Conservation (phyloP, 2,888 invertebrate genomes). For the Chorisops tibialis region DNA sequence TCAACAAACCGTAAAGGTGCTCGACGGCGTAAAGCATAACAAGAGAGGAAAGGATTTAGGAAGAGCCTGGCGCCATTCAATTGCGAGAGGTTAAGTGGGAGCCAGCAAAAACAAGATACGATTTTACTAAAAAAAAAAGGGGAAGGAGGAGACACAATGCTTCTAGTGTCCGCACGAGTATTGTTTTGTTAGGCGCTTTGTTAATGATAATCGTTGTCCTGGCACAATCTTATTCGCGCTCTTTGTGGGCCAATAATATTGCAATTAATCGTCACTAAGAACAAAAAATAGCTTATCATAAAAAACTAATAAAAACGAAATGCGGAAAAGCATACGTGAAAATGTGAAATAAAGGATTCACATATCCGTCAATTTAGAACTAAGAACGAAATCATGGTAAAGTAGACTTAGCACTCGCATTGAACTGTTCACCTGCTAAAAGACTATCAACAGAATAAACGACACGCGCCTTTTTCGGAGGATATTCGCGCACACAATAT, state of each 20-base stretch:
- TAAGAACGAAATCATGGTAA: neutral
- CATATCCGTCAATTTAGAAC: neutral
- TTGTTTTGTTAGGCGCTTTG: neutral
- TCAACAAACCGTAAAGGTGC: conserved; percentile 10
- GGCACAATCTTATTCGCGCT: neutral
- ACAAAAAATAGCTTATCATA: neutral
- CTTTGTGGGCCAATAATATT: neutral
- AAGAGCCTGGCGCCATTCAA: neutral
- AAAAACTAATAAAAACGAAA: conserved; percentile 5
- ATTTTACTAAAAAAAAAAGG: neutral
- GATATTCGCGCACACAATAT: neutral
- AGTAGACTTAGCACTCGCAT: neutral
- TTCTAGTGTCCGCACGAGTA: neutral
- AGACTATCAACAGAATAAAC: neutral
- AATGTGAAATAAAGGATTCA: neutral
- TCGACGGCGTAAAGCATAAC: neutral
- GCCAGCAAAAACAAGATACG: conserved; percentile 5
- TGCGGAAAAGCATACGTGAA: neutral
- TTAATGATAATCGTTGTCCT: neutral
- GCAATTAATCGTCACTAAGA: conserved; percentile 11
- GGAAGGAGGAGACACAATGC: conserved; percentile 3
- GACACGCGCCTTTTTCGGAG: conserved; percentile 16
- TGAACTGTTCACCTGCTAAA: conserved; percentile 1
- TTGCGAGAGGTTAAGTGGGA: neutral
- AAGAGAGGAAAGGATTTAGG: conserved; percentile 4